Evolutionary conservation across 2,888 invertebrate genomes (phyloP).

Genomic region (Timema podura): DNA sequence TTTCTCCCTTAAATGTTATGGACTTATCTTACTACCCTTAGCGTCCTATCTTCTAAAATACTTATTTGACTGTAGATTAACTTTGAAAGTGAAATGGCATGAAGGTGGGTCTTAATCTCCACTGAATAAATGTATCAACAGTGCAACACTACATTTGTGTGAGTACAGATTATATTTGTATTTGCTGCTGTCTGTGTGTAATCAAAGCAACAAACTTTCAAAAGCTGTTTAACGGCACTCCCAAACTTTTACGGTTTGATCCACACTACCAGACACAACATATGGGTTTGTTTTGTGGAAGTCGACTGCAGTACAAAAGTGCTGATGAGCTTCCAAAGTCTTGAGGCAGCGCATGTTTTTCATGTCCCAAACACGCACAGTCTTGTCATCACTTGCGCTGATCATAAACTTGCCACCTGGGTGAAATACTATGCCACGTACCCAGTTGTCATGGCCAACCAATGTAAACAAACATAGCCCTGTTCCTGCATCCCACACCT

Average conservation of each 20-base stretch:
- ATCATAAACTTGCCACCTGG: slow-evolving; percentile 97
- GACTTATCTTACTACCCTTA: too few relatives aligned
- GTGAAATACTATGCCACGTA: slow-evolving; percentile 95
- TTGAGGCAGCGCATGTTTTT: slow-evolving; percentile 96
- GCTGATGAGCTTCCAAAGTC: slow-evolving; percentile 96
- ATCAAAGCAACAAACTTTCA: too few relatives aligned
- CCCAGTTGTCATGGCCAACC: slow-evolving; percentile 99
- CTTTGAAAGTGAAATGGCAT: too few relatives aligned
- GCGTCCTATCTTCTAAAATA: too few relatives aligned
- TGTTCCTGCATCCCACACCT: slow-evolving; percentile 93
- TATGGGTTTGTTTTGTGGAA: slow-evolving; percentile 97
- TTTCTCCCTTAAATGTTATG: too few relatives aligned
- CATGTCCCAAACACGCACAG: slow-evolving; percentile 96
- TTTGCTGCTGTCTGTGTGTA: too few relatives aligned
- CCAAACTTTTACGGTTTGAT: slow-evolving; percentile 99
- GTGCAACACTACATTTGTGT: too few relatives aligned
- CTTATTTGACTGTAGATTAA: too few relatives aligned
- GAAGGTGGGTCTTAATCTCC: too few relatives aligned
- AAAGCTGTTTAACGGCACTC: slow-evolving; percentile 99
- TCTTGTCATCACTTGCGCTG: slow-evolving; percentile 98
- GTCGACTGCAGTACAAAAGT: slow-evolving; percentile 97
- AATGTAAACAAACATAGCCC: slow-evolving; percentile 91
- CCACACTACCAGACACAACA: slow-evolving; percentile 98
- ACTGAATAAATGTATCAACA: too few relatives aligned
- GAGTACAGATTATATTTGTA: too few relatives aligned